phyloP scores from a whole-genome alignment of 2,113 vertebrate genomes.

The Polyodon spathula region DNA sequence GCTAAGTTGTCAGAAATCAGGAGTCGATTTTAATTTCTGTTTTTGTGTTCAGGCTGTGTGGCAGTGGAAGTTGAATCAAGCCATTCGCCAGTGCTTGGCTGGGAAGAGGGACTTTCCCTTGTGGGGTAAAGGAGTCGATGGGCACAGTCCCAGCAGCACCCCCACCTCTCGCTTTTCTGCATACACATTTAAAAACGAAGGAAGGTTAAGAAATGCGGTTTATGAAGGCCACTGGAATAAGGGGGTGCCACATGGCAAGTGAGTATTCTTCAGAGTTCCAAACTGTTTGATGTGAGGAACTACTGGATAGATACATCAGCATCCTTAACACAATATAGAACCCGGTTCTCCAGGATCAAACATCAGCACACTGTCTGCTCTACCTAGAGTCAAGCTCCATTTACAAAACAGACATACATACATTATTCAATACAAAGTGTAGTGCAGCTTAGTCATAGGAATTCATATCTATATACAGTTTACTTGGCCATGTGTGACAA shows the following conservation, averaged over 20 bases:
- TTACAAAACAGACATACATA: too few species aligned
- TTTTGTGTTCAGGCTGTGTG: conserved; percentile 41
- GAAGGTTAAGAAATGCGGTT: conserved; percentile 38
- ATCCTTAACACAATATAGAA: too few species aligned
- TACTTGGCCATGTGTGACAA: too few species aligned
- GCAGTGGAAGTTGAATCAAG: conserved; percentile 51
- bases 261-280: conserved; percentile 22
- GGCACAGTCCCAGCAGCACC: conserved; percentile 1
- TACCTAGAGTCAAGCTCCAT: too few species aligned
- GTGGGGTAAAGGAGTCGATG: conserved; percentile 26
- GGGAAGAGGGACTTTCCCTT: conserved; percentile 46
- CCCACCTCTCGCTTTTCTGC: conserved; percentile 20
- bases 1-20: background rate
- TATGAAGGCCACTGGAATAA: conserved; percentile 55
- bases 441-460: too few species aligned
- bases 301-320: too few species aligned
- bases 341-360: too few species aligned
- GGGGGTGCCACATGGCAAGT: conserved; percentile 59
- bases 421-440: too few species aligned
- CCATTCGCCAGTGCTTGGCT: conserved; percentile 43
- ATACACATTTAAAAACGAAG: conserved; percentile 39
- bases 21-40: background rate
- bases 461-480: too few species aligned
- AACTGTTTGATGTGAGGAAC: background rate
- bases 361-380: too few species aligned